Evolutionary conservation across 2,888 invertebrate genomes (phyloP), one percentile per base, ranked within the genome.

Genomic region (Drosophila nr. perissopoda): DNA sequence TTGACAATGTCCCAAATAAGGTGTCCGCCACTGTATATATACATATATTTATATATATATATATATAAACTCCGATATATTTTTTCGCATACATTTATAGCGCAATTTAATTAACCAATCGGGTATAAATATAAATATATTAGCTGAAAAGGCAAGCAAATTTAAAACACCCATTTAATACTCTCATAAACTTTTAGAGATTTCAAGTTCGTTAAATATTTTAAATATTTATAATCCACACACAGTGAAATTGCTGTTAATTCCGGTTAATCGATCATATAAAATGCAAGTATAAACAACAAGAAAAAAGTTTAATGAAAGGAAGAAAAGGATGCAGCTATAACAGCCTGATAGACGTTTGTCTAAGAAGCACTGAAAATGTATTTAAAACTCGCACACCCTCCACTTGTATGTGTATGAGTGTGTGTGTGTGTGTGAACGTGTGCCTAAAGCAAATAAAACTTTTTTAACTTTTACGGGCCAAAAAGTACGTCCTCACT

Each of bases 331-430:
- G 40, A 48, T 53, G 36, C 52, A 53, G 63, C 61, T 61, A 66
- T 60, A 59, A 53, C 65, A 40, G 38, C n/a, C 61, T 76, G 82
- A 81, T 73, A 79, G 82, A 75, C 76, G 72, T 29, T 71, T 70
- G 69, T 52, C 70, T 57, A 51, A 51, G 49, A 64, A 52, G 53
- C 27, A 71, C 61, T 46, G 65, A 34, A 53, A 66, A 70, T 61
- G 7, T 21, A 69, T 53, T 16, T 51, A 27, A 33, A 27, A 34
- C 29, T 36, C 36, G 34, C 21, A 38, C 11, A 29, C 16, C 8
- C 27, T 6, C 1, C 2, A 51, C 3, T 3, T 16, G 0, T 52
- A 0, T 31, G 3, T 29, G 4, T n/a, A 8, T 31, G 25, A 5
- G 31, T 64, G 38, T 49, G 29, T 36, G 25, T 40, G 64, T 53